Conservation (phyloP, 2,797 vertebrate genomes). For the Champsocephalus gunnari region DNA sequence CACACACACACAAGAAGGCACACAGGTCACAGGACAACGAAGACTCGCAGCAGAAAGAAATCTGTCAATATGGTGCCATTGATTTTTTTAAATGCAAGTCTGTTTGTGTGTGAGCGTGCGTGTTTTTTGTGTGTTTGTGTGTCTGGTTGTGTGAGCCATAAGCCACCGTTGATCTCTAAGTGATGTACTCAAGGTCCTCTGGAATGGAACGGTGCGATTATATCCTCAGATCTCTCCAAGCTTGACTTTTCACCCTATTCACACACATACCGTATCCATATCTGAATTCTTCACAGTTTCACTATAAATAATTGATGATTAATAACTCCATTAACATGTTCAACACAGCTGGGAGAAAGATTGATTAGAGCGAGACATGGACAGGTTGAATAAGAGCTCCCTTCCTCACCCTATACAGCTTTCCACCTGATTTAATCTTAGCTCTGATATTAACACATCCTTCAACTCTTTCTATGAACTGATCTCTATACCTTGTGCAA, state of each 20-base stretch:
- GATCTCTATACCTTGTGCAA: constrained; percentile 4
- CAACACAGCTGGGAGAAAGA: constrained; percentile 28
- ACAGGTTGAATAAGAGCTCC: constrained; percentile 20
- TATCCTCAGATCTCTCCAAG: constrained; percentile 56
- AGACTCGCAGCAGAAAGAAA: background rate
- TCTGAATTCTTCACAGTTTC: constrained; percentile 49
- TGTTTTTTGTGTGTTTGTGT: background rate
- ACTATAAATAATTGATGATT: constrained; percentile 60
- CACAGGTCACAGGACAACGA: constrained; percentile 9
- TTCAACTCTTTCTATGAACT: constrained; percentile 13
- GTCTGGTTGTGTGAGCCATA: background rate
- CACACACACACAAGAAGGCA: constrained; percentile 27
- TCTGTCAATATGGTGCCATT: background rate
- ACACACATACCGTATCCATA: constrained; percentile 39
- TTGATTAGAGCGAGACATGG: constrained; percentile 6
- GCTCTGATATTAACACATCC: background rate
- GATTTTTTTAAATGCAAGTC: background rate
- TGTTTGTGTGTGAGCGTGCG: background rate
- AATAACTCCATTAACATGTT: constrained; percentile 54
- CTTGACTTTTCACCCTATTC: constrained; percentile 36
- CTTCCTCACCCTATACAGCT: background rate
- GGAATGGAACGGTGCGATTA: constrained; percentile 71
- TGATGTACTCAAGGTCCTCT: constrained; percentile 62
- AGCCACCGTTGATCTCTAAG: constrained; percentile 31
- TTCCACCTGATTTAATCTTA: constrained; percentile 20